Conservation (phyloP, 2,888 invertebrate genomes). For the Nephrocerus scutellatus region DNA sequence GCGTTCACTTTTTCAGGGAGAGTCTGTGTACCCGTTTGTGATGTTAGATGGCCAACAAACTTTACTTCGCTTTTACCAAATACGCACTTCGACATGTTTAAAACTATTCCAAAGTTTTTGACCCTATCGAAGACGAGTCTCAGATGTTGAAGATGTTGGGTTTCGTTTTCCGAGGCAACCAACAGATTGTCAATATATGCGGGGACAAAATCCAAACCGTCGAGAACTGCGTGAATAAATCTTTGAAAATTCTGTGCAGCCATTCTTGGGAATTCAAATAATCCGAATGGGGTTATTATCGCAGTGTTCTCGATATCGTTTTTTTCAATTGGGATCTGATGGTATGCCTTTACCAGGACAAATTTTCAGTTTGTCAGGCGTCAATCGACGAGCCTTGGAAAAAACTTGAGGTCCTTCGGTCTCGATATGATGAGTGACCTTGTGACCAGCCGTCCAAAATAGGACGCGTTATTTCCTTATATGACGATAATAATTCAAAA, state of each 20-base stretch:
- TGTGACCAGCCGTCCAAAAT: not conserved
- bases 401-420: conserved; percentile 8
- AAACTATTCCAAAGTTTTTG: conserved; percentile 19
- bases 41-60: too few relatives aligned
- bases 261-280: conserved; percentile 17
- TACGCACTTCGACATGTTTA: conserved; percentile 23
- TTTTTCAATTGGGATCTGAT: conserved; percentile 18
- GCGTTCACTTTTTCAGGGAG: too few relatives aligned
- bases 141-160: conserved; percentile 23
- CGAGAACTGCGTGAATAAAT: conserved; percentile 15
- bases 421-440: conserved; percentile 1
- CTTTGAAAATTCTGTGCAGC: conserved; percentile 20
- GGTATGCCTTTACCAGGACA: conserved; percentile 16
- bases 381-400: conserved; percentile 1
- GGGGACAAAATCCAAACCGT: conserved; percentile 16
- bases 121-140: conserved; percentile 22
- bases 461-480: too few relatives aligned
- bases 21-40: too few relatives aligned
- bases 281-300: conserved; percentile 19
- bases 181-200: conserved; percentile 31
- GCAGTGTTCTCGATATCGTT: conserved; percentile 17
- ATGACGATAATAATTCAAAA: too few relatives aligned
- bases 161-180: conserved; percentile 22
- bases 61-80: conserved; percentile 14
- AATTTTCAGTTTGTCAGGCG: conserved; percentile 9